Evolutionary conservation across 1,140 invertebrate species (phyloP).

Genomic region (Schlechtendalia chinensis): DNA sequence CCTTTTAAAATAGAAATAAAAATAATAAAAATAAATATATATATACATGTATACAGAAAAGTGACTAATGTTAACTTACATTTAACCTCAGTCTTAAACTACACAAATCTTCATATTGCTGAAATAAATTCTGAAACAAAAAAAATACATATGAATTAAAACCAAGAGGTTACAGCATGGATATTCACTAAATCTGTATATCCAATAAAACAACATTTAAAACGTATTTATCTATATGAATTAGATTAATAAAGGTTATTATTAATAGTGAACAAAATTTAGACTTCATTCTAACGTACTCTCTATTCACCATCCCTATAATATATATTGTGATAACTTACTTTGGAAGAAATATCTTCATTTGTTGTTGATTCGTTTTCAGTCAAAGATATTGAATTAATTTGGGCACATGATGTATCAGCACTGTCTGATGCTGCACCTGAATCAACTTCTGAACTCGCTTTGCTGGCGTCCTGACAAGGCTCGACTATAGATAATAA

Average conservation of each 20-base stretch:
- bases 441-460: slow-evolving; percentile 32
- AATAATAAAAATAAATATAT: slow-evolving; percentile 2
- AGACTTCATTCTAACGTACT: no score
- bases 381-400: slow-evolving; percentile 19
- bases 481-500: slow-evolving; percentile 47
- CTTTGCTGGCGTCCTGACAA: slow-evolving; percentile 46
- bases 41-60: background rate
- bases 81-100: slow-evolving; percentile 50
- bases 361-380: slow-evolving; percentile 16
- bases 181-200: background rate
- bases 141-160: background rate
- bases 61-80: slow-evolving; percentile 46
- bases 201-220: background rate
- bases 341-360: slow-evolving; percentile 16
- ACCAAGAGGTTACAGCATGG: background rate
- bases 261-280: no score
- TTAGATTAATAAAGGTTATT: no score
- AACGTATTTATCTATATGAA: no score
- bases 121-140: slow-evolving; percentile 51
- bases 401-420: slow-evolving; percentile 34
- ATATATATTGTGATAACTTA: background rate
- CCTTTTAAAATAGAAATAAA: slow-evolving; percentile 35
- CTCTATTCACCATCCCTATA: no score
- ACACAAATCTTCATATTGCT: slow-evolving; percentile 52
- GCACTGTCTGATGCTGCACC: slow-evolving; percentile 38